Conservation (phyloP, 2,113 vertebrate genomes). For the Zosterops hypoxanthus region DNA sequence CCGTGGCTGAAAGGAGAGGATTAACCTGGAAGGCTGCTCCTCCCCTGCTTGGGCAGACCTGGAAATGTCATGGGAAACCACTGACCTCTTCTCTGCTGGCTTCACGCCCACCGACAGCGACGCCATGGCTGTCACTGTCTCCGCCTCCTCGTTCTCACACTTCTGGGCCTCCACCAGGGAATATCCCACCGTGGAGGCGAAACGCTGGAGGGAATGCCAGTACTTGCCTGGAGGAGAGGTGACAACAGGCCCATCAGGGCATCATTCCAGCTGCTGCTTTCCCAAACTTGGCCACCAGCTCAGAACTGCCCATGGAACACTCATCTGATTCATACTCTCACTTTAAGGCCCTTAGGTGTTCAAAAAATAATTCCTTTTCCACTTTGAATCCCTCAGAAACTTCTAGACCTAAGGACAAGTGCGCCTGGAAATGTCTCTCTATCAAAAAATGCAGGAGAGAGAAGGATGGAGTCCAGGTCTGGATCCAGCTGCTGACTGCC, state of each 20-base stretch:
- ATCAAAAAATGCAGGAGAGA: background rate
- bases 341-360: background rate
- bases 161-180: slow-evolving; percentile 90
- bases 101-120: slow-evolving; percentile 93
- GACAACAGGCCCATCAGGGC: background rate
- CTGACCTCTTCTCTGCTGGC: slow-evolving; percentile 87
- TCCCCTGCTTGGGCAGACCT: background rate
- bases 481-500: background rate
- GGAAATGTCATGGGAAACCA: background rate
- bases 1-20: background rate
- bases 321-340: background rate
- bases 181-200: slow-evolving; percentile 81
- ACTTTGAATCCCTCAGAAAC: background rate
- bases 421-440: accelerated
- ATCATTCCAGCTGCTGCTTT: accelerated
- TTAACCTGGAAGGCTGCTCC: background rate
- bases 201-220: slow-evolving; percentile 90
- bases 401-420: background rate
- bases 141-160: slow-evolving; percentile 90
- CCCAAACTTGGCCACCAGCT: accelerated
- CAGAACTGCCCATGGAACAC: background rate
- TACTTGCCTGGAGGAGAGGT: slow-evolving; percentile 84
- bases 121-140: slow-evolving; percentile 96
- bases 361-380: background rate
- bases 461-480: background rate